Evolutionary conservation across 2,797 vertebrate genomes (phyloP), one percentile per base, ranked within the genome.

Genomic region (Semotilus atromaculatus): DNA sequence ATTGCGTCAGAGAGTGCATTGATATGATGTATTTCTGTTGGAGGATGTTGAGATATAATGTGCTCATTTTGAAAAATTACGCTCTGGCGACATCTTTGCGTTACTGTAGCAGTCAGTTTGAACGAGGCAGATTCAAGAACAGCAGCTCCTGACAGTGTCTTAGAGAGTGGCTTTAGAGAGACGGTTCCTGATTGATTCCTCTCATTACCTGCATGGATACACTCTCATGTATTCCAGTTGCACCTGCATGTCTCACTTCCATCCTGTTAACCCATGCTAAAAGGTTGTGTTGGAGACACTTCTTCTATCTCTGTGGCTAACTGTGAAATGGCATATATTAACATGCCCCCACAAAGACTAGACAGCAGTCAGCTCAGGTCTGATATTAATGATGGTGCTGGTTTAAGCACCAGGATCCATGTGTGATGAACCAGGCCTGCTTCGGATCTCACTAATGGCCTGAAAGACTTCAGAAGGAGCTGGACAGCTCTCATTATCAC

Each of bases 401-500:
- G 55, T 21, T 82, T 36, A 68, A 75, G 82, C 67, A 48, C 82
- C 4, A 67, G 60, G 76, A 64, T 76, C 67, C n/a, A 4, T 85
- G 76, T 38, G 85, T 31, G 60, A 78, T 83, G 29, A 77, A 71
- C 76, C 38, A n/a, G 75, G 77, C 66, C 58, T 45, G 71, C 75
- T 86, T 60, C 23, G 64, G 66, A 80, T 81, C 66, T 71, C 64
- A 7, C 91, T 93, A 93, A 94, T 92, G 91, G 90, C 86, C 88
- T 51, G 85, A 85, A 80, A 85, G 78, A 77, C 67, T 55, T 62
- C 16, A 45, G 43, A 87, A 88, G 89, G 83, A 62, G 26, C 48
- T 72, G 81, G 86, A 80, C 75, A 86, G 78, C 34, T 90, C 90
- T 94, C 80, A 74, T 94, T 94, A 94, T 91, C 90, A 89, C 75